These are phyloP conservation scores for Benitochromis conjunctus DNA, from an alignment of 2,113 vertebrate species.

Conservation along the genomic window DNA sequence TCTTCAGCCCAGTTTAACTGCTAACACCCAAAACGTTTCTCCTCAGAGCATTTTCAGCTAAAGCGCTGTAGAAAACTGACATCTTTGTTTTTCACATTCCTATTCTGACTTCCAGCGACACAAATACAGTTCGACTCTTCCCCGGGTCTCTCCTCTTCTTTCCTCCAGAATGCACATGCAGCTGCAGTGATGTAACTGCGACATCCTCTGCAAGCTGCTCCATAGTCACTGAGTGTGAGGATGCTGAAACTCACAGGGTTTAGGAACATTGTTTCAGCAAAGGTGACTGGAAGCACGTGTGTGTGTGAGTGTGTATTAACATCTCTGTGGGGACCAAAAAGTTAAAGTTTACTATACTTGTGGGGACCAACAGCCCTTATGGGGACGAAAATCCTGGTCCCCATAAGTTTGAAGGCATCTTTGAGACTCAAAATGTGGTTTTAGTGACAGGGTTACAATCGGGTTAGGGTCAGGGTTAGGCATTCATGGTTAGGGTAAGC, in stretches of 20 bases:
- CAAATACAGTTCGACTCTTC: background rate
- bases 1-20: background rate
- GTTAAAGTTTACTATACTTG: too few species aligned
- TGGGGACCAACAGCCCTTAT: too few species aligned
- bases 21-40: background rate
- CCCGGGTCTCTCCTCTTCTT: accelerated
- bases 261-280: background rate
- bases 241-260: background rate
- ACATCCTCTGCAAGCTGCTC: background rate
- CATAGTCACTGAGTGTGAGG: background rate
- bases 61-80: accelerated
- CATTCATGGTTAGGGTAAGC: too few species aligned
- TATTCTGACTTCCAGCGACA: background rate
- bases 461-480: background rate
- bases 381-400: background rate
- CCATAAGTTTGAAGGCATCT: background rate
- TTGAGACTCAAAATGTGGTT: background rate
- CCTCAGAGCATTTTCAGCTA: background rate
- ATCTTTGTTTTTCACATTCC: background rate
- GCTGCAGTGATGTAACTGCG: accelerated
- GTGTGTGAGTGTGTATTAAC: background rate
- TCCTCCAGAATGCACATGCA: background rate
- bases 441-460: background rate
- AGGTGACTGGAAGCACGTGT: background rate
- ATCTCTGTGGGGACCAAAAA: background rate